These are phyloP conservation scores for Clarias platycephalus DNA, from an alignment of 2,797 vertebrate genomes.

Conservation along the genomic window DNA sequence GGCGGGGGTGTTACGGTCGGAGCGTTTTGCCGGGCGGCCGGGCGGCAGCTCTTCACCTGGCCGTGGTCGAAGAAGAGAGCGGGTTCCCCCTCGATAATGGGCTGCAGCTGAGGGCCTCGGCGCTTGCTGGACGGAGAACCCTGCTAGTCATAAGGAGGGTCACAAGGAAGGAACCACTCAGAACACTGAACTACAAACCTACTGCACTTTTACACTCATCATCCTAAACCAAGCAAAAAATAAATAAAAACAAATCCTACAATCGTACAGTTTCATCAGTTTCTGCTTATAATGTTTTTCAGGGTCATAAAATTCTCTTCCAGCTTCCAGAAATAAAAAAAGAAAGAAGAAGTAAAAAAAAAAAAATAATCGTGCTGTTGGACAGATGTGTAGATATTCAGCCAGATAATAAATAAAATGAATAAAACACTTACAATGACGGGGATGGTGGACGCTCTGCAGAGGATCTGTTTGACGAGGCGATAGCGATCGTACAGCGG, in stretches of 20 bases:
- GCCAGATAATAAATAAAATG: neutral
- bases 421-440: conserved; percentile 88
- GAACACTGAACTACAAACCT: conserved; percentile 28
- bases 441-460: conserved; percentile 88
- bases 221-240: neutral
- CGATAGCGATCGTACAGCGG: conserved; percentile 95
- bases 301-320: neutral
- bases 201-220: conserved; percentile 14
- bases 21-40: conserved; percentile 64
- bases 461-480: conserved; percentile 95
- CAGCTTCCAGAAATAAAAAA: neutral
- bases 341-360: neutral
- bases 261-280: neutral
- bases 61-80: conserved; percentile 98
- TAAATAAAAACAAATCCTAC: neutral
- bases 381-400: neutral
- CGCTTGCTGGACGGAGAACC: conserved; percentile 99
- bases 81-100: conserved; percentile 98
- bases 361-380: neutral
- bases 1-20: neutral
- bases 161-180: conserved; percentile 76
- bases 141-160: conserved; percentile 78
- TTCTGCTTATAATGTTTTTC: neutral
- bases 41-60: conserved; percentile 89
- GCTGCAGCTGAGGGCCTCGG: conserved; percentile 97